Evolutionary conservation across 2,888 invertebrate genomes (phyloP).

Genomic region (Crossocerus cetratus): DNA sequence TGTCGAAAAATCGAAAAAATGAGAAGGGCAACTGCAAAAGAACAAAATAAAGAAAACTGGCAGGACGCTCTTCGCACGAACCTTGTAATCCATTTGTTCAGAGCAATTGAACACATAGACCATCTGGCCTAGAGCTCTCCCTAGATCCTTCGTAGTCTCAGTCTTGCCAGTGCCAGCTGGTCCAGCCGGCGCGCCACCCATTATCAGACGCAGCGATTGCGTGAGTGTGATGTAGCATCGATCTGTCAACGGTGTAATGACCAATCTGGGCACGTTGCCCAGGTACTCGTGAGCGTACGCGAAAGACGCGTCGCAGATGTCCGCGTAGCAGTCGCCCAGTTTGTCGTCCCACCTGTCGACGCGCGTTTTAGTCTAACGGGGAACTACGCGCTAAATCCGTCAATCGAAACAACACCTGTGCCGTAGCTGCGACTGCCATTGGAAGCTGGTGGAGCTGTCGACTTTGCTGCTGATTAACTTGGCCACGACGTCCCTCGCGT

Average conservation of each 20-base stretch:
- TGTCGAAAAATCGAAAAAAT: background rate
- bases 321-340: constrained; percentile 90
- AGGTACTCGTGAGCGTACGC: constrained; percentile 95
- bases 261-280: constrained; percentile 94
- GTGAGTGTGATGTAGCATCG: constrained; percentile 97
- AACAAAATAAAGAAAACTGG: background rate
- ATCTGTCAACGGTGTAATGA: constrained; percentile 96
- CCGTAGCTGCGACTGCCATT: constrained; percentile 94
- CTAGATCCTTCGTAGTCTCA: constrained; percentile 97
- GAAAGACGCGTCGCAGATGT: constrained; percentile 97
- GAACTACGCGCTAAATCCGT: no score
- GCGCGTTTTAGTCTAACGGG: background rate
- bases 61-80: constrained; percentile 73
- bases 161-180: constrained; percentile 98
- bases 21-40: no score
- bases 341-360: constrained; percentile 87
- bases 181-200: constrained; percentile 98
- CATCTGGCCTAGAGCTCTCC: constrained; percentile 95
- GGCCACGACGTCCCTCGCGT: constrained; percentile 94
- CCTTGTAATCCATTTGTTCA: constrained; percentile 95
- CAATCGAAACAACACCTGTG: constrained; percentile 80
- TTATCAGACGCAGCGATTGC: constrained; percentile 93
- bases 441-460: constrained; percentile 88
- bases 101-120: constrained; percentile 99
- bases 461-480: constrained; percentile 91